A percentile compares a stretch with the other conserved stretches of the same genome.
Evolutionary conservation across 2,797 vertebrate genomes (phyloP).

Genomic region (Taeniopygia guttata): DNA sequence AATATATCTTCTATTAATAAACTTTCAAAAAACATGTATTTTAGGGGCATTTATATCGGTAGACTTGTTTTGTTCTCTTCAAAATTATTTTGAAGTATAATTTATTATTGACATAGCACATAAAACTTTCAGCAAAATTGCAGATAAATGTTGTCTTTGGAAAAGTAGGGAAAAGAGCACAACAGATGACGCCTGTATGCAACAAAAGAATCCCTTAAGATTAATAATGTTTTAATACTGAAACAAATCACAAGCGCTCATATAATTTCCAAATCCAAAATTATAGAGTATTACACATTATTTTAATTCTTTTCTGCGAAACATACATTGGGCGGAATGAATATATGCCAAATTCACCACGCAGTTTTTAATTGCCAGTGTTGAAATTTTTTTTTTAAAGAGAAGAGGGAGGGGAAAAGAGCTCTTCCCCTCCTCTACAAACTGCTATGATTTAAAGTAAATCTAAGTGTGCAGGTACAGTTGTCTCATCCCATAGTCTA

Average conservation of each 20-base stretch:
- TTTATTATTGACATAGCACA: not conserved
- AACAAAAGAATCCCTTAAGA: not conserved
- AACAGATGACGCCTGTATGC: not conserved
- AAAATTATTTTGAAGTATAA: not conserved
- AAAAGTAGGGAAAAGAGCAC: not conserved
- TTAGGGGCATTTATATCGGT: not conserved
- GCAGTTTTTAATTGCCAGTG: not conserved
- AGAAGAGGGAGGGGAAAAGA: not conserved
- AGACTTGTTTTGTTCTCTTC: not conserved
- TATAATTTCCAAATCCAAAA: not conserved
- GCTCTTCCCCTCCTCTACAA: not conserved
- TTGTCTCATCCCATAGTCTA: not conserved
- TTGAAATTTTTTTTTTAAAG: not conserved
- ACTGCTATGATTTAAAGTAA: constrained; percentile 2
- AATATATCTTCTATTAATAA: not conserved
- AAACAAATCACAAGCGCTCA: not conserved
- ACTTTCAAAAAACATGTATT: not conserved
- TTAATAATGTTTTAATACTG: not conserved
- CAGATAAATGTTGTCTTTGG: not conserved
- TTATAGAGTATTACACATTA: not conserved
- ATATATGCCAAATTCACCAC: not conserved
- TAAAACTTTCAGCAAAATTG: not conserved
- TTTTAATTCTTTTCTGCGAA: not conserved
- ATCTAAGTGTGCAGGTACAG: not conserved
- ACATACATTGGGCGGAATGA: not conserved